Conservation (phyloP, 2,797 vertebrate genomes). For the Tamandua tetradactyla region DNA sequence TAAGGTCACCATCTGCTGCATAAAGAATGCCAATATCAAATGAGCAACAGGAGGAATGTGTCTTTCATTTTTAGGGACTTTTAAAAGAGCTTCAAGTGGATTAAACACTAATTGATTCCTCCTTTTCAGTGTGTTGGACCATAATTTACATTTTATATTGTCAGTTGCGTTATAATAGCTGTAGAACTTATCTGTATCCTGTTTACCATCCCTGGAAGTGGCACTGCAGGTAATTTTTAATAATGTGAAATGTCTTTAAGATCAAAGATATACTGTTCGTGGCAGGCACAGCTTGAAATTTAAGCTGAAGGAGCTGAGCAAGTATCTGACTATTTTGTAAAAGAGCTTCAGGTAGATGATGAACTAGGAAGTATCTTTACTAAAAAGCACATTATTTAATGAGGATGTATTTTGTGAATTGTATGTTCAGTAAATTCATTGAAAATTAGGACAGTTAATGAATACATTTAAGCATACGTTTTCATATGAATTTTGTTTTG, state of each 20-base stretch:
- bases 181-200: constrained; percentile 3
- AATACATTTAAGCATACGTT: background rate
- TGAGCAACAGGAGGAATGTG: constrained; percentile 84
- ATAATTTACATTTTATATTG: constrained; percentile 73
- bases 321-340: background rate
- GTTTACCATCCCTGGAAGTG: constrained; percentile 41
- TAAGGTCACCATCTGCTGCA: constrained; percentile 93
- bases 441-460: constrained; percentile 15
- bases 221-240: constrained; percentile 32
- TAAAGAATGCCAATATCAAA: constrained; percentile 88
- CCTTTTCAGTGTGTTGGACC: constrained; percentile 62
- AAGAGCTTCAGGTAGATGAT: background rate
- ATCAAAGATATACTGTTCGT: background rate
- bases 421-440: constrained; percentile 29
- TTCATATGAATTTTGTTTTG: background rate
- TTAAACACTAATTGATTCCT: constrained; percentile 74
- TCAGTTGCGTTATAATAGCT: constrained; percentile 45
- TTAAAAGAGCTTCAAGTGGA: constrained; percentile 79
- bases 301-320: background rate
- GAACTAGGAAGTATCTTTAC: constrained; percentile 10
- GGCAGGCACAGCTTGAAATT: constrained; percentile 1
- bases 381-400: constrained; percentile 3
- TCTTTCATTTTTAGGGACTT: constrained; percentile 76
- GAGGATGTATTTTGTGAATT: background rate
- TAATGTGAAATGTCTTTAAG: constrained; percentile 48